phyloP scores from a whole-genome alignment of 2,797 vertebrate genomes.

The Rhynchonycteris naso region DNA sequence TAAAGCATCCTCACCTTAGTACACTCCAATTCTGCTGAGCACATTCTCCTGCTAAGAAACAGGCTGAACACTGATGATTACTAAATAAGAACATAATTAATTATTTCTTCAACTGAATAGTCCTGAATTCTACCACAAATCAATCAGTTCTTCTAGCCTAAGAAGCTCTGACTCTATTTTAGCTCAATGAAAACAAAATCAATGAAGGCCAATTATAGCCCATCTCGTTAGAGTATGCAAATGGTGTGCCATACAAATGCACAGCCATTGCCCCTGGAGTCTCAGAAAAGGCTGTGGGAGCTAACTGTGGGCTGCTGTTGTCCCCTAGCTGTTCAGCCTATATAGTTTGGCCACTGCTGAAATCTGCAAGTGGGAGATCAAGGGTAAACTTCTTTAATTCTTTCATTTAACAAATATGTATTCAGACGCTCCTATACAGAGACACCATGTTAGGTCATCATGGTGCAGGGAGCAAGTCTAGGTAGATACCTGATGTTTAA shows the following conservation, averaged over 20 bases:
- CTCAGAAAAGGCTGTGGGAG: neutral
- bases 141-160: slow-evolving; percentile 91
- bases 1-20: slow-evolving; percentile 20
- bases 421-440: neutral
- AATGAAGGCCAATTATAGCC: slow-evolving; percentile 94
- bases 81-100: slow-evolving; percentile 93
- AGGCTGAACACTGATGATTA: slow-evolving; percentile 85
- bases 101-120: slow-evolving; percentile 94
- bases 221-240: slow-evolving; percentile 94
- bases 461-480: neutral
- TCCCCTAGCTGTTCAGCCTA: slow-evolving; percentile 83
- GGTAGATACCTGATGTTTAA: neutral
- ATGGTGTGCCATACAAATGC: slow-evolving; percentile 83
- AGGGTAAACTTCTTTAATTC: neutral
- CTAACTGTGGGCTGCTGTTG: slow-evolving; percentile 82
- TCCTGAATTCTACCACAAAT: slow-evolving; percentile 93
- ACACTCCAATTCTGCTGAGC: slow-evolving; percentile 70
- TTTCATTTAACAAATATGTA: neutral
- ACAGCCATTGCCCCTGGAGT: slow-evolving; percentile 42
- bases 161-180: slow-evolving; percentile 95
- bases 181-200: slow-evolving; percentile 97
- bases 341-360: neutral
- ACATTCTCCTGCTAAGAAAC: slow-evolving; percentile 73
- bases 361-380: neutral
- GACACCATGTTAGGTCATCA: neutral